Percentiles rank a stretch among this genome's conserved stretches.
These are phyloP conservation scores for Tetragnatha versicolor DNA, from an alignment of 1,140 invertebrate species.

Conservation along the genomic window DNA sequence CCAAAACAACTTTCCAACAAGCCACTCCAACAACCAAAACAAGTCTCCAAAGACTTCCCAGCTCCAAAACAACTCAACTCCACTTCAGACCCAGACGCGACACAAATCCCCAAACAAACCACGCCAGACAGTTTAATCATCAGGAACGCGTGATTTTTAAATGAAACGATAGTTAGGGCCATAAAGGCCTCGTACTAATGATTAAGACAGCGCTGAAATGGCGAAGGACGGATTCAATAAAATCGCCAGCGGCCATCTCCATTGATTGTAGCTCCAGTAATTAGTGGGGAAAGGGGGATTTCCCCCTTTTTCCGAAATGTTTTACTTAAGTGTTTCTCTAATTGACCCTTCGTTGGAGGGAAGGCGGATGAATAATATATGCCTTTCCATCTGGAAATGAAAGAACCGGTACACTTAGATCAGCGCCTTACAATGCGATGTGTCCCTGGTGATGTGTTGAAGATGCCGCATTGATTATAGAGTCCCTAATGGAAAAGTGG, in stretches of 20 bases:
- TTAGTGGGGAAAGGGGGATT: constrained; percentile 15
- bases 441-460: too few relatives aligned
- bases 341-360: not conserved
- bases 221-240: constrained; percentile 5
- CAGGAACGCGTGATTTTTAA: not conserved
- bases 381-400: not conserved
- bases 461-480: too few relatives aligned
- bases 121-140: constrained; percentile 14
- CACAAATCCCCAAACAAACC: too few relatives aligned
- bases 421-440: too few relatives aligned
- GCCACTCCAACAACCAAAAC: too few relatives aligned
- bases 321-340: constrained; percentile 9
- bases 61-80: too few relatives aligned
- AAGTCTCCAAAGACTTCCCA: too few relatives aligned
- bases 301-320: not conserved
- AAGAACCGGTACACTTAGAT: too few relatives aligned
- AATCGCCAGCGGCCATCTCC: constrained; percentile 9
- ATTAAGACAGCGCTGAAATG: constrained; percentile 9
- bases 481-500: too few relatives aligned
- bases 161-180: constrained; percentile 7
- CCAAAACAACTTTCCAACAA: too few relatives aligned
- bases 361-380: not conserved
- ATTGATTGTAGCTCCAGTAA: constrained; percentile 3
- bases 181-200: not conserved
- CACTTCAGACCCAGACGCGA: too few relatives aligned